Percentiles rank a stretch among this genome's conserved stretches.
These are phyloP conservation scores for Emydocephalus ijimae DNA, from an alignment of 2,113 vertebrate genomes.

Conservation along the genomic window DNA sequence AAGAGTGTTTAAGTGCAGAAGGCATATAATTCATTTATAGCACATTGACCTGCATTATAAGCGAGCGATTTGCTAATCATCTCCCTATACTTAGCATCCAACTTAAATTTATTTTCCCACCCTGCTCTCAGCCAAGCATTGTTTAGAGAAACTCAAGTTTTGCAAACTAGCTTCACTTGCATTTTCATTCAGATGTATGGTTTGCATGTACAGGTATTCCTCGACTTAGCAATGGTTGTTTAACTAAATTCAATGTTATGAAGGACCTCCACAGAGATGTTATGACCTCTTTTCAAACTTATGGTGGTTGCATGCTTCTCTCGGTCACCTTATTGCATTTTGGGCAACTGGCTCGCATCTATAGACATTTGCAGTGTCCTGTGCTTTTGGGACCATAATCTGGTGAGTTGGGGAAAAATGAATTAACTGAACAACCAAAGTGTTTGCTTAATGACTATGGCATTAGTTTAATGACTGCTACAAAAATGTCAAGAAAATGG, in stretches of 20 bases:
- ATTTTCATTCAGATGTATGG: neutral
- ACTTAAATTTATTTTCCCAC: neutral
- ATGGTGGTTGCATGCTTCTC: neutral
- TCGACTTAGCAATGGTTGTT: neutral
- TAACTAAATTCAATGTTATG: neutral
- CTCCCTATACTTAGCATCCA: neutral
- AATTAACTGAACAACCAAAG: neutral
- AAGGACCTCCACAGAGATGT: neutral
- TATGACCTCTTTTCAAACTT: neutral
- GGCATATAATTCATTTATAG: neutral
- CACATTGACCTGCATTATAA: neutral
- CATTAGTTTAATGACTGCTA: neutral
- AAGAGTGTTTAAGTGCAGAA: too few relatives aligned
- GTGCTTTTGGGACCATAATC: neutral
- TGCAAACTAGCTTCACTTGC: neutral
- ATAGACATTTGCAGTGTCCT: neutral
- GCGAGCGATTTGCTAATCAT: neutral
- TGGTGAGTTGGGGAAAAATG: neutral
- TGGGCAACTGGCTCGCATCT: neutral
- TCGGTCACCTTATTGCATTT: neutral
- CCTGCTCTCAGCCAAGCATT: too few relatives aligned
- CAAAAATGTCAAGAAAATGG: neutral
- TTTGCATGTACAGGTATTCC: neutral
- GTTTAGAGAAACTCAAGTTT: neutral
- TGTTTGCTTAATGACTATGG: neutral